These are phyloP conservation scores for Cladorhizidae sp. DNA, from an alignment of 37 sponge, comb jelly and placozoan species.

Conservation along the genomic window DNA sequence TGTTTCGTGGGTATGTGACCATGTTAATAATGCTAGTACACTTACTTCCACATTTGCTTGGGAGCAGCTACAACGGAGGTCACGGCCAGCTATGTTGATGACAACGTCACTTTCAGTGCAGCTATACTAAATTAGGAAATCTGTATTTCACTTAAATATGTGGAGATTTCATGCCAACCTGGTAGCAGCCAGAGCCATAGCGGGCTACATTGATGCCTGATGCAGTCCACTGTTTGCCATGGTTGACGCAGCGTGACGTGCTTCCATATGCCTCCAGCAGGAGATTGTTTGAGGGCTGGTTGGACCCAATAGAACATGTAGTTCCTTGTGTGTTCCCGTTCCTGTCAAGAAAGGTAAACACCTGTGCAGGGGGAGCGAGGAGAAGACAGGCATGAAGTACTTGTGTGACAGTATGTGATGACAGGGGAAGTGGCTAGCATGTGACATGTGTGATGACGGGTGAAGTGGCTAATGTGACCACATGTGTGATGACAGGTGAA, in stretches of 20 bases:
- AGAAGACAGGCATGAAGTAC: neutral
- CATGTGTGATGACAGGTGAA: too few relatives aligned
- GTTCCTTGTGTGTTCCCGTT: constrained; percentile 1
- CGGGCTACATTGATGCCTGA: neutral
- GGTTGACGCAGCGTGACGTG: constrained; percentile 45
- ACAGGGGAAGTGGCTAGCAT: neutral
- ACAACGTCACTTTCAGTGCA: constrained; percentile 33
- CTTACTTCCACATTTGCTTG: constrained; percentile 42
- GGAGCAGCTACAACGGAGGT: constrained; percentile 27
- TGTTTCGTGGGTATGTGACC: neutral
- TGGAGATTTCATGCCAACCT: constrained; percentile 23
- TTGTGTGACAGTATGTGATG: neutral
- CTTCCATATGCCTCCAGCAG: constrained; percentile 53
- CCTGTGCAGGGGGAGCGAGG: neutral
- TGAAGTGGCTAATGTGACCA: too few relatives aligned
- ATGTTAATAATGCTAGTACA: too few relatives aligned
- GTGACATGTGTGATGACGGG: neutral
- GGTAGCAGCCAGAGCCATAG: constrained; percentile 70
- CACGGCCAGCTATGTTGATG: constrained; percentile 19
- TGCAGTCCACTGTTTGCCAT: constrained; percentile 24
- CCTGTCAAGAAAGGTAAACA: neutral
- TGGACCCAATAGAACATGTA: constrained; percentile 15
- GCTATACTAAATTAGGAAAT: constrained; percentile 13
- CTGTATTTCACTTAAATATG: too few relatives aligned
- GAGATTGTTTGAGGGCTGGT: neutral